Percentiles rank a stretch among this genome's conserved stretches.
Conservation (phyloP, 2,888 invertebrate species). For the Cordilura impudica region DNA sequence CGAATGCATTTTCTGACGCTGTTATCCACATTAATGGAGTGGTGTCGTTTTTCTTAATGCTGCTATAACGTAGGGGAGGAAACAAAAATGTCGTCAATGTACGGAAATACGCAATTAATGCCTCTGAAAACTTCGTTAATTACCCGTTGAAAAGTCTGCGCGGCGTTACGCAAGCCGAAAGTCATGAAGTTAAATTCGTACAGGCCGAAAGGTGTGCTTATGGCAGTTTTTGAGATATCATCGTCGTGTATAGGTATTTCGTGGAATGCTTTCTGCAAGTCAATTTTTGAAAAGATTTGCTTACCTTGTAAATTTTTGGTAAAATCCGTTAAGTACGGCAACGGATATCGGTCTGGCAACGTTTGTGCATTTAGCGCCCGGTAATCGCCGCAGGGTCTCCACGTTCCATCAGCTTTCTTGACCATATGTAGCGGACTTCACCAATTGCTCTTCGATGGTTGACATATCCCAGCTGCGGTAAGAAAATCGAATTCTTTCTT, state of each 20-base stretch:
- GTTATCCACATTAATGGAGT: no score
- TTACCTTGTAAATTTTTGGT: no score
- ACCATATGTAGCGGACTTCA: no score
- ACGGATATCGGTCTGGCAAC: no score
- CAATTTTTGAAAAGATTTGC: no score
- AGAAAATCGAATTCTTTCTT: constrained; percentile 42
- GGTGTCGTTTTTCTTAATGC: background rate
- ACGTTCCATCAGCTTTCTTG: no score
- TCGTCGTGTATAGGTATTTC: background rate
- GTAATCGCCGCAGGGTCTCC: no score
- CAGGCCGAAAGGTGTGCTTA: constrained; percentile 16
- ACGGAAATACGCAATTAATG: constrained; percentile 5
- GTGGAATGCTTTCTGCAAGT: background rate
- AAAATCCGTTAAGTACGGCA: no score
- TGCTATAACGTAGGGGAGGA: background rate
- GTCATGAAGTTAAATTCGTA: constrained; percentile 21
- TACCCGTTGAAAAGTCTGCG: constrained; percentile 5
- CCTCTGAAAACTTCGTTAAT: constrained; percentile 5
- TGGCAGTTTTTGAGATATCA: constrained; percentile 1
- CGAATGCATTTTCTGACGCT: no score
- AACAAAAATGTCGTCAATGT: constrained; percentile 11
- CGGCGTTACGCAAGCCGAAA: constrained; percentile 5
- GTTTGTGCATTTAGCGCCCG: no score
- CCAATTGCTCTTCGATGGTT: no score
- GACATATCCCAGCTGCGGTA: no score